Evolutionary conservation across 2,888 invertebrate species (phyloP), one percentile per base, ranked within the genome.

Genomic region (Drosophila anomalipes): DNA sequence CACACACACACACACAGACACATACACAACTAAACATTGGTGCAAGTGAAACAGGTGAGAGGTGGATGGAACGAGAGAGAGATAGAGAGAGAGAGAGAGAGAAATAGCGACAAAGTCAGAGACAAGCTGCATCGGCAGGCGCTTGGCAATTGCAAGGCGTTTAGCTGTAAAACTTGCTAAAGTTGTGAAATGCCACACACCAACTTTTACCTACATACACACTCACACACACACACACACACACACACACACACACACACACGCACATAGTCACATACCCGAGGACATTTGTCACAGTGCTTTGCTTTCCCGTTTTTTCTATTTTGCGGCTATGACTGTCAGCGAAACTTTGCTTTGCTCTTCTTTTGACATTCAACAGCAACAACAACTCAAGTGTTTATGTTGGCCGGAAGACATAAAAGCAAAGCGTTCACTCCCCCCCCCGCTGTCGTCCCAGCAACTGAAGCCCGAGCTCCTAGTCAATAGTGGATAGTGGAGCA

Each of bases 371-470:
- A 81, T 83, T 77, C 77, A 63, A 77, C 66, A 52, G 63, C 70
- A 71, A 68, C 80, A 74, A 65, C 70, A 72, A 71, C 79, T 82
- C 79, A 86, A 91, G 90, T 91, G 91, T 91, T 91, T 91, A 91
- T 90, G 90, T 88, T 90, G 78, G 77, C 89, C 91, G 91, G 91
- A 91, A 91, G 91, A 90, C 88, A 89, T 90, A 91, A 91, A 87
- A 91, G 85, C 76, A 76, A 82, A 70, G 82, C 70, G 61, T 59
- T 58, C 39, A 47, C 63, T 19, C 0, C 19, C 5, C n/a, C 7
- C 9, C 28, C 7, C 19, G 28, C 41, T 3, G 16, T 30, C 33
- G 51, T 49, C 37, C 49, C 37, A 10, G 52, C 71, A 26, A 71
- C 32, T 41, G 51, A 56, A 33, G 47, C 67, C 12, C 12, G 16